These are phyloP conservation scores for Ochropleura plecta DNA, from an alignment of 2,888 invertebrate species.

Conservation along the genomic window DNA sequence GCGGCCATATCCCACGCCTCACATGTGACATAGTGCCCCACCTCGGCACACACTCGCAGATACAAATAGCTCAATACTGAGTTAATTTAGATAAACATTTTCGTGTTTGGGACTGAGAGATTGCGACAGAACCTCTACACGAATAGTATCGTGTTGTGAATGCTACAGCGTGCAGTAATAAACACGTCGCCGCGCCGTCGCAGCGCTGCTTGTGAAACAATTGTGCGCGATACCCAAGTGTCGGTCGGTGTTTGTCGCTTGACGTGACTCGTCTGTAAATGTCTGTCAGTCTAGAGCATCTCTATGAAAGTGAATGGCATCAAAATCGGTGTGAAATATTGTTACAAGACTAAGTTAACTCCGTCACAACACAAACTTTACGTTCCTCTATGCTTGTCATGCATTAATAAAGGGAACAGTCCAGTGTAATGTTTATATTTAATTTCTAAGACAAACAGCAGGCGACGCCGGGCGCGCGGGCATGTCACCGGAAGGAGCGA, in stretches of 20 bases:
- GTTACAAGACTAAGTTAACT: background rate
- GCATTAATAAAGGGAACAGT: slow-evolving; percentile 1
- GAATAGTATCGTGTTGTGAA: background rate
- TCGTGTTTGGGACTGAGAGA: slow-evolving; percentile 16
- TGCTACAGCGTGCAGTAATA: background rate
- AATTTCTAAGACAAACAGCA: slow-evolving; percentile 13
- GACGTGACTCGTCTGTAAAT: background rate
- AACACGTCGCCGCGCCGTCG: background rate
- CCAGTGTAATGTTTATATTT: slow-evolving; percentile 24
- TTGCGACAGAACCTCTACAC: background rate
- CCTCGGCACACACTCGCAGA: background rate
- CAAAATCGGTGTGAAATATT: background rate
- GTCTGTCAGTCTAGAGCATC: background rate
- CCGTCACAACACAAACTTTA: background rate
- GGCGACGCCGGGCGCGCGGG: background rate
- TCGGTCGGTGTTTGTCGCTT: background rate
- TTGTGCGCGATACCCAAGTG: background rate
- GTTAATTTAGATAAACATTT: slow-evolving; percentile 42
- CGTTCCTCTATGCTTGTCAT: background rate
- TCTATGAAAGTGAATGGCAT: background rate
- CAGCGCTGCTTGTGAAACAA: background rate
- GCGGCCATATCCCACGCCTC: slow-evolving; percentile 36
- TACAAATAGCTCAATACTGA: slow-evolving; percentile 20
- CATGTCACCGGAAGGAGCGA: background rate
- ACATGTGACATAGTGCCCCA: slow-evolving; percentile 9